Percentiles rank a stretch among this genome's conserved stretches.
Evolutionary conservation across 2,797 vertebrate species (phyloP).

Genomic region (Oreortyx pictus): DNA sequence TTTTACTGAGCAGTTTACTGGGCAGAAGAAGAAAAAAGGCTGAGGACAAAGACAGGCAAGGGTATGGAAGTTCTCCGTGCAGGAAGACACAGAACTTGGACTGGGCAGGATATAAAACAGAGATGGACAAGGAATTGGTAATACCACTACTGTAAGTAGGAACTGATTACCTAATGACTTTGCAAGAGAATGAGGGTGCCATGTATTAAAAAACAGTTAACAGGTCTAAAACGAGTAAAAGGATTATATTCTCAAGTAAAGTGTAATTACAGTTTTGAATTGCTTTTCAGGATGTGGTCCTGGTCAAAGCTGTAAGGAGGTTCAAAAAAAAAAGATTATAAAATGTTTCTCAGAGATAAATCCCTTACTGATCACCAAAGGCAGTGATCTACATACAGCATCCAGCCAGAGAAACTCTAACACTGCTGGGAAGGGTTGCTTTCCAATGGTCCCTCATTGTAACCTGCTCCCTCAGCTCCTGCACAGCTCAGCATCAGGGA

Average conservation of each 20-base stretch:
- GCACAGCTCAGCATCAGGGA: neutral
- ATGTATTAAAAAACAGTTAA: neutral
- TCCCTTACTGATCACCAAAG: neutral
- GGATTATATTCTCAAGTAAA: neutral
- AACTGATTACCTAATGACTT: neutral
- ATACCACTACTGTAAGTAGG: neutral
- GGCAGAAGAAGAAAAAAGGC: neutral
- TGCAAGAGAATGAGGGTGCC: neutral
- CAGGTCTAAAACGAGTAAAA: neutral
- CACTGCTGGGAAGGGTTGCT: neutral
- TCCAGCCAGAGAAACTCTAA: neutral
- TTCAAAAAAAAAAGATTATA: neutral
- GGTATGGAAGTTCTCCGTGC: neutral
- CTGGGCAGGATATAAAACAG: neutral
- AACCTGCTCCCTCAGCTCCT: neutral
- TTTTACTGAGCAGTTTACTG: neutral
- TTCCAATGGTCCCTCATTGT: constrained; percentile 9
- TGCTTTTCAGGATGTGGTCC: neutral
- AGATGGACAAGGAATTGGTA: neutral
- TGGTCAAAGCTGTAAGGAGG: neutral
- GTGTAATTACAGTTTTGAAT: neutral
- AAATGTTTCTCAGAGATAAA: neutral
- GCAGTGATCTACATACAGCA: fast-evolving
- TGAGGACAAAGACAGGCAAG: neutral
- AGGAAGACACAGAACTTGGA: neutral